phyloP scores from a whole-genome alignment of 2,888 invertebrate genomes.

The Dyspetes luteomarginatus region DNA sequence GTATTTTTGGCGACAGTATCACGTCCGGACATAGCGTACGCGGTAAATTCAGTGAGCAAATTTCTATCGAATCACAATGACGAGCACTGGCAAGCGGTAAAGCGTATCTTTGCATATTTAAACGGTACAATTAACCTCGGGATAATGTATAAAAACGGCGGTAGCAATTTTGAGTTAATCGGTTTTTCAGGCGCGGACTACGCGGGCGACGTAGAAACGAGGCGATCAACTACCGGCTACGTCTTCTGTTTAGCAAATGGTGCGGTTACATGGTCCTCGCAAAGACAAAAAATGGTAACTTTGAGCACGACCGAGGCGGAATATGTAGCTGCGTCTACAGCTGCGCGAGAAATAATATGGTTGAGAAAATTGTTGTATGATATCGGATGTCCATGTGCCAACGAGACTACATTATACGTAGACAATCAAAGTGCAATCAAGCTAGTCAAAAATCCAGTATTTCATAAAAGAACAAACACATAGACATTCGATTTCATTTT shows the following conservation, averaged over 20 bases:
- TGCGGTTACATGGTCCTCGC: background rate
- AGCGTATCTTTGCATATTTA: background rate
- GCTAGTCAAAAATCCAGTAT: background rate
- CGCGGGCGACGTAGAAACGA: background rate
- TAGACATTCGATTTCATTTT: background rate
- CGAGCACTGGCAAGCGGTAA: background rate
- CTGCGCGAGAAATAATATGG: background rate
- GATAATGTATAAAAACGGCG: background rate
- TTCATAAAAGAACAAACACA: background rate
- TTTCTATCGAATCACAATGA: background rate
- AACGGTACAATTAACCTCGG: background rate
- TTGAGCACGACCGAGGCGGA: background rate
- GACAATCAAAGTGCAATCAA: constrained; percentile 10
- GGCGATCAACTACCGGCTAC: constrained; percentile 1
- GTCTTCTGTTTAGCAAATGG: background rate
- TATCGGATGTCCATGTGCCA: background rate
- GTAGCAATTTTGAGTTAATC: background rate
- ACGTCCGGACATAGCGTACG: background rate
- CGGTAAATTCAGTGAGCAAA: background rate
- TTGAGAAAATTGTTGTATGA: background rate
- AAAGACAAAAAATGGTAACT: background rate
- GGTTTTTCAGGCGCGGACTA: background rate
- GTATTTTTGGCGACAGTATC: background rate
- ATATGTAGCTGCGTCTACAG: background rate
- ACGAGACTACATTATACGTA: background rate